Evolutionary conservation across 2,113 vertebrate genomes (phyloP).

Genomic region (Nestor notabilis): DNA sequence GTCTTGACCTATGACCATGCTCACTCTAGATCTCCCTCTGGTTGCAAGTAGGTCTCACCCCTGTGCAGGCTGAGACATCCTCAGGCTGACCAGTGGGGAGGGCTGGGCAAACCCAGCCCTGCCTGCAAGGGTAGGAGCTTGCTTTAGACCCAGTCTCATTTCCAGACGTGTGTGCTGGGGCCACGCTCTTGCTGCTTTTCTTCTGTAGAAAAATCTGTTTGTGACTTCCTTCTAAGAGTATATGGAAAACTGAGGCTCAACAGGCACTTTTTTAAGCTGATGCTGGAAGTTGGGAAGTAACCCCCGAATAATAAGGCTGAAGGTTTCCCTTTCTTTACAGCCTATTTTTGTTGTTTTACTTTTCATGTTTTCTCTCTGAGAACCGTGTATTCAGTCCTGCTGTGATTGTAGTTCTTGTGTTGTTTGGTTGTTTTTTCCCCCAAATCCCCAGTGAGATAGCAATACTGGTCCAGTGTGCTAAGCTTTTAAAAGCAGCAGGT

Average conservation of each 20-base stretch:
- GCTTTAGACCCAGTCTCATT: neutral
- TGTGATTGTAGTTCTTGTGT: neutral
- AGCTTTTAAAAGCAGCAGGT: neutral
- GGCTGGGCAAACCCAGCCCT: neutral
- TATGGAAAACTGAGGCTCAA: neutral
- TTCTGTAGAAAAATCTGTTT: neutral
- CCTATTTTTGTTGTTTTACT: neutral
- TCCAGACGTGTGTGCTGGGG: neutral
- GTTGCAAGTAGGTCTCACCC: neutral
- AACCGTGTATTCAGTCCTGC: neutral
- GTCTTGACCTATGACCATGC: neutral
- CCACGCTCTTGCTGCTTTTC: accelerated
- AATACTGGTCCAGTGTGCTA: neutral
- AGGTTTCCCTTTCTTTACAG: neutral
- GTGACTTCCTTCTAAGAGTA: neutral
- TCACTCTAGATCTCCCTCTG: too few relatives aligned
- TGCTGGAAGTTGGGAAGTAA: neutral
- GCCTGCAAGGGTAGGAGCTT: neutral
- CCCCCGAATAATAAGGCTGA: neutral
- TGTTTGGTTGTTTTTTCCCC: neutral
- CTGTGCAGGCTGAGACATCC: neutral
- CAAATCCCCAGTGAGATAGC: neutral
- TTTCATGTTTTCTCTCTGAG: neutral
- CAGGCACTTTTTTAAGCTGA: neutral
- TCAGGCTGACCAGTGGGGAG: neutral